Percentiles rank a stretch among this genome's conserved stretches.
Evolutionary conservation across 2,888 invertebrate genomes (phyloP).

Genomic region (Galerucella pusilla): DNA sequence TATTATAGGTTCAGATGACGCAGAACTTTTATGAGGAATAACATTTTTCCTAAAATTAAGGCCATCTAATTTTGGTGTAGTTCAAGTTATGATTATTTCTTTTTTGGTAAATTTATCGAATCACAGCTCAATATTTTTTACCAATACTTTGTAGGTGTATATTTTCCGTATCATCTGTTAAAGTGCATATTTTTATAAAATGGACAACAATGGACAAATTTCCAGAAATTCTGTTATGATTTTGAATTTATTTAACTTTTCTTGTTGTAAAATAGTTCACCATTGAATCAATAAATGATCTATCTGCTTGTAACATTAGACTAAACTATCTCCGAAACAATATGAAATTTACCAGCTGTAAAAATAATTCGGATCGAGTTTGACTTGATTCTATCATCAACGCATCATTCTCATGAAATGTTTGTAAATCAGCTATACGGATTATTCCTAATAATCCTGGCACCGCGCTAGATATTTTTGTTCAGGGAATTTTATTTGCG

Average conservation of each 20-base stretch:
- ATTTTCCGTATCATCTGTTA: too few species aligned
- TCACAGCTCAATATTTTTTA: too few species aligned
- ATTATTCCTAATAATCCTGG: conserved; percentile 16
- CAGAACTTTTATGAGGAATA: too few species aligned
- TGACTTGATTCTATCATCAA: conserved; percentile 33
- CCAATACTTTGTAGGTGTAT: too few species aligned
- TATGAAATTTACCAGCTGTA: conserved; percentile 39
- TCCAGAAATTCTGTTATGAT: neutral
- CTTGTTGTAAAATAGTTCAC: neutral
- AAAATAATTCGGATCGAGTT: conserved; percentile 44
- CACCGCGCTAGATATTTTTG: conserved; percentile 10
- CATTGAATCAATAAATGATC: neutral
- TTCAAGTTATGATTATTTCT: too few species aligned
- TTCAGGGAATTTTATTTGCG: conserved; percentile 20
- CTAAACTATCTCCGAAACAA: conserved; percentile 4
- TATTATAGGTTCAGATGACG: too few species aligned
- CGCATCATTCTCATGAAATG: conserved; percentile 32
- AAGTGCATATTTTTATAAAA: too few species aligned
- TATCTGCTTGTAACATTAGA: neutral
- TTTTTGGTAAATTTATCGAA: too few species aligned
- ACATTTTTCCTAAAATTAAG: too few species aligned
- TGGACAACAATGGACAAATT: too few species aligned
- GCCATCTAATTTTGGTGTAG: too few species aligned
- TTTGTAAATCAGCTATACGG: conserved; percentile 28
- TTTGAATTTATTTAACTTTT: neutral